Evolutionary conservation across 2,797 vertebrate genomes (phyloP).

Genomic region (Uromys caudimaculatus): DNA sequence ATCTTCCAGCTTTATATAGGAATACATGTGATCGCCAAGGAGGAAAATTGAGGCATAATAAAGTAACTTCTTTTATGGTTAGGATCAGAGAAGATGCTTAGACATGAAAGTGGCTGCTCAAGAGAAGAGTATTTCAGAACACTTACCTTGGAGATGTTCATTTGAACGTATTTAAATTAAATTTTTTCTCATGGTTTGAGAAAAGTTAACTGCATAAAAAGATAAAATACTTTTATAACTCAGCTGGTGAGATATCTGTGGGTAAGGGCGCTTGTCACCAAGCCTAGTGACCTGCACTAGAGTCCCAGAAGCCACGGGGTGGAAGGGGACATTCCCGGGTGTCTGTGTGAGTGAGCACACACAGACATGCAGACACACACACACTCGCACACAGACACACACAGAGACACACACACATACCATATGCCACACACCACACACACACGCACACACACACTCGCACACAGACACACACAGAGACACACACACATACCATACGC

Average conservation of each 20-base stretch:
- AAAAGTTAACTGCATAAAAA: slow-evolving; percentile 12
- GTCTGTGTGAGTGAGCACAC: too few species aligned
- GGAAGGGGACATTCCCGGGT: background rate
- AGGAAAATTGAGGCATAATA: slow-evolving; percentile 1
- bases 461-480: too few species aligned
- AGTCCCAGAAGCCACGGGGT: background rate
- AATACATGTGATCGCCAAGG: background rate
- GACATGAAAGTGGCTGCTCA: slow-evolving; percentile 25
- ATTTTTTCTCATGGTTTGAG: background rate
- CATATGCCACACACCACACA: background rate
- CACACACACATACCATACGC: background rate
- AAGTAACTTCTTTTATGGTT: slow-evolving; percentile 21
- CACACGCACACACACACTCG: background rate
- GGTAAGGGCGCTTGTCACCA: background rate
- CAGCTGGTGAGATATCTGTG: too few species aligned
- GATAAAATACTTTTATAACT: background rate
- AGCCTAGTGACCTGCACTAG: background rate
- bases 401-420: background rate
- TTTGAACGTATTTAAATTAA: slow-evolving; percentile 45
- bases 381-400: background rate
- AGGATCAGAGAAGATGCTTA: slow-evolving; percentile 20
- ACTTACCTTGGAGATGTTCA: slow-evolving; percentile 19
- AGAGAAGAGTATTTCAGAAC: slow-evolving; percentile 49
- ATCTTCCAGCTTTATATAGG: slow-evolving; percentile 31
- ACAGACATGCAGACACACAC: background rate